Conservation (phyloP, 2,113 vertebrate genomes). For the Cercocebus atys region DNA sequence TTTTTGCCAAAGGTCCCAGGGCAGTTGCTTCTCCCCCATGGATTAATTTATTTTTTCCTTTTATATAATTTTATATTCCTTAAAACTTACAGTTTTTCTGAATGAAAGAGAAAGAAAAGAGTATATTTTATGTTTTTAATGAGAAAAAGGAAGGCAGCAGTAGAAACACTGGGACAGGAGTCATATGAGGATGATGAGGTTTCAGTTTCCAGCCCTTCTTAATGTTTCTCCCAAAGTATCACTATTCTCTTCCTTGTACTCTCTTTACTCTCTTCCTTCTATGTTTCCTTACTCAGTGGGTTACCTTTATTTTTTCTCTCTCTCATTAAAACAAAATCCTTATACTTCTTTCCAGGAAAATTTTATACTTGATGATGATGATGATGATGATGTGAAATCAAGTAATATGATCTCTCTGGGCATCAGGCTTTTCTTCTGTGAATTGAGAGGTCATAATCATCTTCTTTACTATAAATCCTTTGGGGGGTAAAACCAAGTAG, state of each 20-base stretch:
- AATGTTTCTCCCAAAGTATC: not conserved
- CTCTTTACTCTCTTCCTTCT: not conserved
- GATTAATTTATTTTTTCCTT: slow-evolving; percentile 10
- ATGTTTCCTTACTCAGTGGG: not conserved
- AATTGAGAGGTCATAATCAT: not conserved
- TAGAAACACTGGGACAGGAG: not conserved
- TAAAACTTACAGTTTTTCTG: not conserved
- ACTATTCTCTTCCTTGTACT: not conserved
- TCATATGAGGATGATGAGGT: not conserved
- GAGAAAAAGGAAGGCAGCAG: not conserved
- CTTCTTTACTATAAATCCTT: not conserved
- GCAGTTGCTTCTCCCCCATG: not conserved
- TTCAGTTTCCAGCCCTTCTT: not conserved
- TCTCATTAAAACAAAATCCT: not conserved
- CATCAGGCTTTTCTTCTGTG: not conserved
- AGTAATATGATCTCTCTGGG: not conserved
- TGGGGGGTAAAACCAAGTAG: not conserved
- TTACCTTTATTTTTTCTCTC: not conserved
- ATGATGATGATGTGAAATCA: not conserved
- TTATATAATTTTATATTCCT: not conserved
- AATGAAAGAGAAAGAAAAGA: not conserved
- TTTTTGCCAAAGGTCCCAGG: not conserved
- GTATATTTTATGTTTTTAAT: not conserved
- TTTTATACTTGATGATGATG: not conserved
- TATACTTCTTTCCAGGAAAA: not conserved